Conservation (phyloP, 2,888 invertebrate genomes). For the Campoplex capitator region DNA sequence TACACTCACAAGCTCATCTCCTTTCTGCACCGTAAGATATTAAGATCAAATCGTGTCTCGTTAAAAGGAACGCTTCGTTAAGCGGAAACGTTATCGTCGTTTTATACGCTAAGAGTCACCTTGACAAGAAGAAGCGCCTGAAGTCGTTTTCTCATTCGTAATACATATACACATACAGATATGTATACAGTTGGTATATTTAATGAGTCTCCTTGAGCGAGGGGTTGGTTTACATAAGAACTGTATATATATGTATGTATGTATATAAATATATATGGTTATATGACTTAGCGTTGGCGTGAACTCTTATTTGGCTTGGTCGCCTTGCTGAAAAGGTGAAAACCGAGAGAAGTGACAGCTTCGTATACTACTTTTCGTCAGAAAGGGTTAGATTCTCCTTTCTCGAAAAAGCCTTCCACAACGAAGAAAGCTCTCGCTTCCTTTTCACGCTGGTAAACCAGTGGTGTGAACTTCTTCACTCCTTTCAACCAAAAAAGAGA, state of each 20-base stretch:
- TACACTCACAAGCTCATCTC: conserved; percentile 14
- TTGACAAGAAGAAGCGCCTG: conserved; percentile 20
- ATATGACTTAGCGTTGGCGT: conserved; percentile 48
- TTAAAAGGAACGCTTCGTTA: conserved; percentile 66
- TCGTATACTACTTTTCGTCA: conserved; percentile 31
- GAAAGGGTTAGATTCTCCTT: conserved; percentile 11
- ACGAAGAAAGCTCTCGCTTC: conserved; percentile 41
- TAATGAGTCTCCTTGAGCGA: conserved; percentile 60
- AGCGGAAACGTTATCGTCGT: conserved; percentile 61
- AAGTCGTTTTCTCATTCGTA: conserved; percentile 38
- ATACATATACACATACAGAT: background rate
- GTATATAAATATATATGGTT: background rate
- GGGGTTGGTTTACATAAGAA: conserved; percentile 41
- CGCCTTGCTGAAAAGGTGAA: conserved; percentile 55
- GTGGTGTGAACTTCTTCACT: conserved; percentile 60
- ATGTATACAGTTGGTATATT: conserved; percentile 30
- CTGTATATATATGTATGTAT: background rate
- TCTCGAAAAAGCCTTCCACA: conserved; percentile 23
- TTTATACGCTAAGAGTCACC: conserved; percentile 39
- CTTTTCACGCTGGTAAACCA: conserved; percentile 56
- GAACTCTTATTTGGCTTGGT: conserved; percentile 63
- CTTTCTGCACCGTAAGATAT: conserved; percentile 33
- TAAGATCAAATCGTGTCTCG: conserved; percentile 63
- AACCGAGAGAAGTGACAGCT: conserved; percentile 49
- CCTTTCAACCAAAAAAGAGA: conserved; percentile 47